These are phyloP conservation scores for fruit fly (Drosophila melanogaster) DNA, from an alignment of 1,140 invertebrate species.

Conservation along the genomic window DNA sequence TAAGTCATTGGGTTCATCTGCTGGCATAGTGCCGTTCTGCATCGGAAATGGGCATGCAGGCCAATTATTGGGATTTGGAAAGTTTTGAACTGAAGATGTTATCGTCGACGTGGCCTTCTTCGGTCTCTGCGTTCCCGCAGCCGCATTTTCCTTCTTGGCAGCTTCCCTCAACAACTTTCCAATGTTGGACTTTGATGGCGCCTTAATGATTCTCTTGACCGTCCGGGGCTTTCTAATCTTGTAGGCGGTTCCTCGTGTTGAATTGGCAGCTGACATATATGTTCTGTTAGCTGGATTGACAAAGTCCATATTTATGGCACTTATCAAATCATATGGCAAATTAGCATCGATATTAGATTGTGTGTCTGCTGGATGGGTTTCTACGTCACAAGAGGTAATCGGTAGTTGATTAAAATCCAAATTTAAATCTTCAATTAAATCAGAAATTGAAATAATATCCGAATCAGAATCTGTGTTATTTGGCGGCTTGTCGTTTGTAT, in stretches of 20 bases:
- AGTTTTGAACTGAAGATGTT: neutral
- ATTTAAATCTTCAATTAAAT: no score
- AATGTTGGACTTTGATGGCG: neutral
- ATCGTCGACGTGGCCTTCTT: neutral
- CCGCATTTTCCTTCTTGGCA: neutral
- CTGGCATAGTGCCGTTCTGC: no score
- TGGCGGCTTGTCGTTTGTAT: no score
- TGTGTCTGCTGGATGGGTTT: no score
- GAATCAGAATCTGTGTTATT: no score
- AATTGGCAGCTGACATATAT: neutral
- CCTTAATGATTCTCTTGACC: neutral
- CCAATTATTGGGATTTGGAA: neutral
- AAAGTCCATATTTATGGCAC: neutral
- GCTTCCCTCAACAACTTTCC: neutral
- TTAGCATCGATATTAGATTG: no score
- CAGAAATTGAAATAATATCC: no score
- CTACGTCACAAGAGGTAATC: no score
- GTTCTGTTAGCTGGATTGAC: neutral
- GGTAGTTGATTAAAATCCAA: no score
- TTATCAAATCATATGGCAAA: no score
- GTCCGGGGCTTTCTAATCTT: neutral
- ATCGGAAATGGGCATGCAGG: neutral
- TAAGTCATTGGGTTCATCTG: no score
- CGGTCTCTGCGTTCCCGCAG: neutral
- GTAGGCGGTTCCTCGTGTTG: neutral